phyloP scores from a whole-genome alignment of 2,797 vertebrate genomes.

The Falco novaeseelandiae region DNA sequence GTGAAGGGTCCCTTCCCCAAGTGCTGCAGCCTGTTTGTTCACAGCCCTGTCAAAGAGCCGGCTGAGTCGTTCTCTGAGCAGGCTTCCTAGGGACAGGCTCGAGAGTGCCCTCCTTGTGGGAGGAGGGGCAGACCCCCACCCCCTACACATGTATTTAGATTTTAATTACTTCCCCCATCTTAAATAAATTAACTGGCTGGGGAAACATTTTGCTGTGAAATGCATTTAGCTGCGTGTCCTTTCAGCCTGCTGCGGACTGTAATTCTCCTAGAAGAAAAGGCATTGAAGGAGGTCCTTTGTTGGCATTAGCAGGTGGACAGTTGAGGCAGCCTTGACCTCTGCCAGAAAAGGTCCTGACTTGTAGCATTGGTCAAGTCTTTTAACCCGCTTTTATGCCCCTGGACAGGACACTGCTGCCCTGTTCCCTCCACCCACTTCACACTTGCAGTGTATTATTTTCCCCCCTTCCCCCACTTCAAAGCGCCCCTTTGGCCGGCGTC shows the following conservation, averaged over 20 bases:
- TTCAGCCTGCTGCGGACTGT: conserved; percentile 38
- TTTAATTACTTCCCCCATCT: conserved; percentile 63
- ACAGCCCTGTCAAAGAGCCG: background rate
- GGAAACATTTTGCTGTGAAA: conserved; percentile 52
- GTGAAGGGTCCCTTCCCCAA: background rate
- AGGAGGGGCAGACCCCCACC: conserved; percentile 33
- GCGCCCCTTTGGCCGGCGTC: background rate
- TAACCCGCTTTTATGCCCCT: conserved; percentile 4
- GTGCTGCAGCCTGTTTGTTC: background rate
- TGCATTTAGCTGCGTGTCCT: conserved; percentile 22
- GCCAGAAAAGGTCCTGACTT: conserved; percentile 55
- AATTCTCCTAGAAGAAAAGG: conserved; percentile 56
- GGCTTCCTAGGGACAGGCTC: background rate
- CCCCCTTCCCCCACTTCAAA: conserved; percentile 21
- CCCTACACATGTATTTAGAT: conserved; percentile 57
- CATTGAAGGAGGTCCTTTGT: conserved; percentile 67
- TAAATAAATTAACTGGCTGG: conserved; percentile 44
- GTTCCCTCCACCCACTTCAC: conserved; percentile 55
- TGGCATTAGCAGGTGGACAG: conserved; percentile 62
- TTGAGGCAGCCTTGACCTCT: conserved; percentile 65
- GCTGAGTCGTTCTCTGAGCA: background rate
- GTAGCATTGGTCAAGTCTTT: conserved; percentile 55
- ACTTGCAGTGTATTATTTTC: conserved; percentile 36
- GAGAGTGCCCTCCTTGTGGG: background rate
- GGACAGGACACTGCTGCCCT: conserved; percentile 24